phyloP scores from a whole-genome alignment of 2,888 invertebrate genomes.

The Erynnis tages region DNA sequence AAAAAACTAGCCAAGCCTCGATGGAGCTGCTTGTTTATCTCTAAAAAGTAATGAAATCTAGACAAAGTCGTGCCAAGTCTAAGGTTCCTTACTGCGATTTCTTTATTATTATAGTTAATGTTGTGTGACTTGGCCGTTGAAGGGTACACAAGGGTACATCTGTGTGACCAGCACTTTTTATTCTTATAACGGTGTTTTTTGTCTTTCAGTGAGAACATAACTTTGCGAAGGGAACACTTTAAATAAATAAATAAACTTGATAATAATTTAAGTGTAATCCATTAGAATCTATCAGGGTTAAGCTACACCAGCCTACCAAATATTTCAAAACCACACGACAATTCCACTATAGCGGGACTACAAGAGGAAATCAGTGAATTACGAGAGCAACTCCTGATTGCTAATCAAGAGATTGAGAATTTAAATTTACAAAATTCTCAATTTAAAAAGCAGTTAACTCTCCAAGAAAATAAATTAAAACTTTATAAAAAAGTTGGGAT shows the following conservation, averaged over 20 bases:
- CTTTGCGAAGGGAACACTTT: not conserved
- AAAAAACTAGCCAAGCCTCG: too few species aligned
- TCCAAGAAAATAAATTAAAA: constrained; percentile 16
- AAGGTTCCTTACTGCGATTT: too few species aligned
- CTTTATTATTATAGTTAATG: too few species aligned
- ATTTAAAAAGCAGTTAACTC: constrained; percentile 4
- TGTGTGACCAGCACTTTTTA: too few species aligned
- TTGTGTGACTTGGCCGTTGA: too few species aligned
- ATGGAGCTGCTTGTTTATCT: too few species aligned
- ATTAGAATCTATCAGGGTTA: not conserved
- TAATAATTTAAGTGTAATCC: not conserved
- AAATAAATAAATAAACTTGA: not conserved
- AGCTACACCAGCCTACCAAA: not conserved
- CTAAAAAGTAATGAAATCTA: too few species aligned
- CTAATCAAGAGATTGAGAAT: not conserved
- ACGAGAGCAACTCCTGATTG: not conserved
- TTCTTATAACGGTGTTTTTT: too few species aligned
- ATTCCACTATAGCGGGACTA: not conserved
- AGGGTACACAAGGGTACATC: too few species aligned
- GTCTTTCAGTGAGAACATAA: not conserved
- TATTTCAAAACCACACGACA: not conserved
- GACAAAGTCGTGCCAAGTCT: too few species aligned
- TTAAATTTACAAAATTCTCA: not conserved
- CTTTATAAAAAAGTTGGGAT: constrained; percentile 20
- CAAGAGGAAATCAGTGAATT: not conserved